A percentile compares a stretch with the other conserved stretches of the same genome.
Conservation (phyloP, 2,888 invertebrate genomes). For the Xylota sylvarum region DNA sequence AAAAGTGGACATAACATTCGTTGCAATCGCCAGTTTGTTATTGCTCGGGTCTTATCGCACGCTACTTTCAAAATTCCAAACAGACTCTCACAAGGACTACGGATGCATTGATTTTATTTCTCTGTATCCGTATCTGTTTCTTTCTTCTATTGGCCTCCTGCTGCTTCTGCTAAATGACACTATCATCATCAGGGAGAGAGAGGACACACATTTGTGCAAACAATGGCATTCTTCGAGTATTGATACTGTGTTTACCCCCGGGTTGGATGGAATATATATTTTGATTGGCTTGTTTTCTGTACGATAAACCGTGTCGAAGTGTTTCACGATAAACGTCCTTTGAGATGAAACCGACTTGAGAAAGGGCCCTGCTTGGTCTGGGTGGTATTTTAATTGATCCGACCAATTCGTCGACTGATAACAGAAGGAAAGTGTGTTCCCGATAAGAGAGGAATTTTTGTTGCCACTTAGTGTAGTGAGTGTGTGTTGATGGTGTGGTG, state of each 20-base stretch:
- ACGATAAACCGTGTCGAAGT: constrained; percentile 75
- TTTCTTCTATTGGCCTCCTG: constrained; percentile 54
- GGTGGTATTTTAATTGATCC: constrained; percentile 76
- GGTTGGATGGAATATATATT: constrained; percentile 41
- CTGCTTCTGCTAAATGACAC: constrained; percentile 66
- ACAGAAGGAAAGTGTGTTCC: constrained; percentile 18
- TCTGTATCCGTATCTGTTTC: constrained; percentile 41
- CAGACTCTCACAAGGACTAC: constrained; percentile 26
- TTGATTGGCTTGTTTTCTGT: constrained; percentile 73
- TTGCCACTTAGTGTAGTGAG: constrained; percentile 72
- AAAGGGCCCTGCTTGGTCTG: constrained; percentile 37
- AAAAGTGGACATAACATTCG: constrained; percentile 42
- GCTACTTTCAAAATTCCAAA: constrained; percentile 65
- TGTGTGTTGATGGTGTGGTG: constrained; percentile 35
- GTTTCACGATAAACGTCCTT: constrained; percentile 69
- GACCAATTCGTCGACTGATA: constrained; percentile 58
- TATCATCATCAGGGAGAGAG: constrained; percentile 55
- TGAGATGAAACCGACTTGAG: constrained; percentile 45
- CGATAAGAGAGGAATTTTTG: constrained; percentile 71
- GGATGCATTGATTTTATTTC: constrained; percentile 51
- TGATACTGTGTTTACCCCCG: constrained; percentile 51
- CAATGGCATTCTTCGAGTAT: constrained; percentile 46
- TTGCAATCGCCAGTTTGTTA: constrained; percentile 56
- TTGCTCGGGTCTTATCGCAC: constrained; percentile 58
- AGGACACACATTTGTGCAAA: constrained; percentile 63